Evolutionary conservation across 2,888 invertebrate genomes (phyloP), one percentile per base, ranked within the genome.

Genomic region (Dusona sp.): DNA sequence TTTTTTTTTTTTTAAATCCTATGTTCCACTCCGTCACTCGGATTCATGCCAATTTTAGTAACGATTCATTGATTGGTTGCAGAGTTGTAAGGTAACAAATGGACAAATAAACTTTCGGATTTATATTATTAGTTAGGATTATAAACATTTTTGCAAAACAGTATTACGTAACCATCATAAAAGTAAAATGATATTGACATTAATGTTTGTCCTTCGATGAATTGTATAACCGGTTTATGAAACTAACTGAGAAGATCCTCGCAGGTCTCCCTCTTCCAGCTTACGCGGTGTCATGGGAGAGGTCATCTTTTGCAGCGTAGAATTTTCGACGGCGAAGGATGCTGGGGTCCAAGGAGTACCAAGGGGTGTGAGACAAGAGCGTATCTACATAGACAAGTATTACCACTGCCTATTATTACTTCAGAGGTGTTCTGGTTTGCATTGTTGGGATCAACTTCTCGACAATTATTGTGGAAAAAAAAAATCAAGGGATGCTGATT

Each of bases 241-340:
- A 38, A 25, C 57, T 29, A 22, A 29, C 29, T 42, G 22, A n/a
- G 51, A 83, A 73, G 80, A 57, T 83, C 36, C 38, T 72, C 9
- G 25, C 22, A 16, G 48, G 38, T 48, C 48, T 29, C 68, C 42
- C 25, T 38, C 36, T 42, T 38, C 57, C 42, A 36, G 61, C 2
- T 61, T 22, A 61, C 57, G 22, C 73, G 79, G 65, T 85, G 85
- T 87, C 88, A 83, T 88, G 88, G 65, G 88, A 88, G 73, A 87
- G 88, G 87, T 88, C 88, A 85, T 29, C 75, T 75, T 70, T 74
- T 29, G 45, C 54, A 48, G 22, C 19, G 3, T 13, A 54, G 48
- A 36, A 42, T 68, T 75, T 77, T 57, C 79, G 64, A 19, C 45
- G 74, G 36, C 64, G 81, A 54, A 84, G 42, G 86, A 87, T 87